These are phyloP conservation scores for Sebastes cheni DNA, from an alignment of 2,797 vertebrate genomes.

Conservation along the genomic window DNA sequence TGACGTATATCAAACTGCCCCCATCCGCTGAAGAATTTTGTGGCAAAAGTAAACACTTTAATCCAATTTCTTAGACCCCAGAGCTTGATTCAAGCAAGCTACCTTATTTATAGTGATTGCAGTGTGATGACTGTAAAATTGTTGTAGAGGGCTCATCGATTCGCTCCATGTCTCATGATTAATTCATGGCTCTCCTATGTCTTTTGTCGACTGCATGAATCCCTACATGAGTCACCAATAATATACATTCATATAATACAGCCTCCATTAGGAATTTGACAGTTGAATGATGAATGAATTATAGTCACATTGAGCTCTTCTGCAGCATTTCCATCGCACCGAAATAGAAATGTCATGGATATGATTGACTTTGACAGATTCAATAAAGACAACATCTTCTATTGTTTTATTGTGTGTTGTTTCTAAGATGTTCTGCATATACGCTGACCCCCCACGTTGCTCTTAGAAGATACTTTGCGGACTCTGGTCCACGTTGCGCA, in stretches of 20 bases:
- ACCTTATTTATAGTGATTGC: constrained; percentile 74
- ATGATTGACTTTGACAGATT: constrained; percentile 5
- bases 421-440: neutral
- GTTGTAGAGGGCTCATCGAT: constrained; percentile 57
- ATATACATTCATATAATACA: constrained; percentile 39
- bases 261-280: constrained; percentile 37
- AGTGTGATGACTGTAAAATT: constrained; percentile 65
- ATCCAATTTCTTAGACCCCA: constrained; percentile 74
- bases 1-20: constrained; percentile 55
- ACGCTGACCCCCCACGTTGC: neutral
- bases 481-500: neutral
- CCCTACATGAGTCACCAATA: constrained; percentile 68
- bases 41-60: constrained; percentile 76
- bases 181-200: constrained; percentile 66
- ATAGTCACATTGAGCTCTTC: constrained; percentile 6
- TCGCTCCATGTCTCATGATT: constrained; percentile 68
- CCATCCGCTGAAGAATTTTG: constrained; percentile 38
- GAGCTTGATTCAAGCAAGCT: constrained; percentile 55
- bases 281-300: constrained; percentile 45
- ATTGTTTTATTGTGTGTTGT: neutral
- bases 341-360: constrained; percentile 2
- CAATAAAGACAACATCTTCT: constrained; percentile 3
- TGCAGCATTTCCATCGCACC: neutral
- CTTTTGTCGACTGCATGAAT: constrained; percentile 55
- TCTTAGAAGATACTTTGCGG: neutral